Evolutionary conservation across 2,113 vertebrate species (phyloP).

Genomic region (Corythoichthys haematopterus): DNA sequence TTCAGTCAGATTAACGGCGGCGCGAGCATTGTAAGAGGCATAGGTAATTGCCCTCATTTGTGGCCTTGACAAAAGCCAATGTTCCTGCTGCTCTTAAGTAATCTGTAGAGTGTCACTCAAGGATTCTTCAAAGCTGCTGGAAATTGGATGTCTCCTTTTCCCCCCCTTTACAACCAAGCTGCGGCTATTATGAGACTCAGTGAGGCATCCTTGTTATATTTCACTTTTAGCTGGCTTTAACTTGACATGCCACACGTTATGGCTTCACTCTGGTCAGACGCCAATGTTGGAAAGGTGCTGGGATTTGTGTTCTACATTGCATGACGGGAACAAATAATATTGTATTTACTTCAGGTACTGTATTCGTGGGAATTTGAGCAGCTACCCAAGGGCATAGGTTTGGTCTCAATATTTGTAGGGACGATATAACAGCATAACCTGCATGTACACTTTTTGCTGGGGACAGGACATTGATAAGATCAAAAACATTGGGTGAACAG

Average conservation of each 20-base stretch:
- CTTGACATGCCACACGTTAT: not conserved
- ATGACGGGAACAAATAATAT: not conserved
- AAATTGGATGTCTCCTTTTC: constrained; percentile 48
- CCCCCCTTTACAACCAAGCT: constrained; percentile 38
- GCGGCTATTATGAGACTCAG: constrained; percentile 45
- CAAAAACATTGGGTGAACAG: too few species aligned
- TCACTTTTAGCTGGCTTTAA: constrained; percentile 2
- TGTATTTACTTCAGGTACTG: not conserved
- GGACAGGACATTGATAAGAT: too few species aligned
- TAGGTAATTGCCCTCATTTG: constrained; percentile 60
- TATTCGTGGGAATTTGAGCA: not conserved
- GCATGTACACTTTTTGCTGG: too few species aligned
- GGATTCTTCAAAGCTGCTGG: constrained; percentile 52
- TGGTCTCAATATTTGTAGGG: too few species aligned
- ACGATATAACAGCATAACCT: too few species aligned
- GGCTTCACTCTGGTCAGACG: not conserved
- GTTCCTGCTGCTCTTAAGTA: constrained; percentile 60
- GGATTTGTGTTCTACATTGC: not conserved
- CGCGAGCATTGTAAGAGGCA: constrained; percentile 37
- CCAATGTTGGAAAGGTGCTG: not conserved
- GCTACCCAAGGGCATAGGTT: too few species aligned
- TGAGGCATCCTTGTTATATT: not conserved
- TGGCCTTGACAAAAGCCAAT: constrained; percentile 59
- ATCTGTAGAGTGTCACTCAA: constrained; percentile 54
- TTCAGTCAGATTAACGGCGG: constrained; percentile 40